These are phyloP conservation scores for Hemistola chrysoprasaria DNA, from an alignment of 2,888 invertebrate genomes.

Conservation along the genomic window DNA sequence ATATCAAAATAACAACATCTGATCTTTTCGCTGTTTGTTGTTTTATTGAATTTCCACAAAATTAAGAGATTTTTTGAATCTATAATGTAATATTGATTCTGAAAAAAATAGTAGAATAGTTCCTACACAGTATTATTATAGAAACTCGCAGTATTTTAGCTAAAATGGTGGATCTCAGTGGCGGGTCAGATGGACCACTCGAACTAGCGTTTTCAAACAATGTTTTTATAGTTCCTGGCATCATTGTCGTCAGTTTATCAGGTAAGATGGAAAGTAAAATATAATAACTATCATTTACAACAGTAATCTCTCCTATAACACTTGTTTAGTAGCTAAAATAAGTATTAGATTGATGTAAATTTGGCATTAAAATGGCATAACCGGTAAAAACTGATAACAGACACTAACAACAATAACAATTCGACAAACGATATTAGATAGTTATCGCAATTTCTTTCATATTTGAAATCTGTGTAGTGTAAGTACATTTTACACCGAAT, in stretches of 20 bases:
- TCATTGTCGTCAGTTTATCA: conserved; percentile 89
- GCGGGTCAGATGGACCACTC: conserved; percentile 89
- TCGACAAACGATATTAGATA: too few species aligned
- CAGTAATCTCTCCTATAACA: not conserved
- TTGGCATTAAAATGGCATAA: too few species aligned
- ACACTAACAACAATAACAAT: too few species aligned
- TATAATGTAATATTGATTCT: conserved; percentile 13
- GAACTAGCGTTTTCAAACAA: conserved; percentile 94
- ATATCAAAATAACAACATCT: not conserved
- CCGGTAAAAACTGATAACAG: too few species aligned
- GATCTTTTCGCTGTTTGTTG: not conserved
- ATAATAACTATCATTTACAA: not conserved
- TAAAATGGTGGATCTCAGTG: conserved; percentile 93
- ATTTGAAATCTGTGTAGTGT: too few species aligned
- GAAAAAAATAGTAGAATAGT: conserved; percentile 1
- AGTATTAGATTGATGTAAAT: too few species aligned
- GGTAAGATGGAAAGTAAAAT: conserved; percentile 77
- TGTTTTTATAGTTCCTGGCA: conserved; percentile 92
- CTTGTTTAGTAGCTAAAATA: too few species aligned
- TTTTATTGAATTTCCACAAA: not conserved
- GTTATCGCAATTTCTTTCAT: too few species aligned
- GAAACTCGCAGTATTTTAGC: conserved; percentile 46
- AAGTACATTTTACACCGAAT: too few species aligned
- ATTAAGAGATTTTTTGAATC: conserved; percentile 5
- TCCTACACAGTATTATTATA: conserved; percentile 42